Evolutionary conservation across 2,888 invertebrate species (phyloP).

Genomic region (Cartodere bifasciata): DNA sequence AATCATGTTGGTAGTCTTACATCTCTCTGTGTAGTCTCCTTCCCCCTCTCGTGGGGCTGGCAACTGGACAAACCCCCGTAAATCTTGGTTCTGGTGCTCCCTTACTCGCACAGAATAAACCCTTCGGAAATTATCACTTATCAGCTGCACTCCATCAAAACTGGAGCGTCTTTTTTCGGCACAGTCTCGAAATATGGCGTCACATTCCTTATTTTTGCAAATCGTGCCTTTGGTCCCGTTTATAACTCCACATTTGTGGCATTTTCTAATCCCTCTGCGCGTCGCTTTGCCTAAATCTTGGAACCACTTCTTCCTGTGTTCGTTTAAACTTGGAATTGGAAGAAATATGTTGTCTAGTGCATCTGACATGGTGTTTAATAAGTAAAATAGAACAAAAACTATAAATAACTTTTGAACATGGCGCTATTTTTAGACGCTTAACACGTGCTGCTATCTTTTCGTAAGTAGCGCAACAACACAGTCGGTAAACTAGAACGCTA

Average conservation of each 20-base stretch:
- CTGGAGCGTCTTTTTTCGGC: conserved; percentile 42
- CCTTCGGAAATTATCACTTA: conserved; percentile 46
- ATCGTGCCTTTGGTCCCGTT: conserved; percentile 64
- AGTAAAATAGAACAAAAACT: too few species aligned
- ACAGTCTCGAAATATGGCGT: conserved; percentile 50
- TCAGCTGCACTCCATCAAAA: conserved; percentile 51
- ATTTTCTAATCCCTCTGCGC: conserved; percentile 57
- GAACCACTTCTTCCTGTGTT: too few species aligned
- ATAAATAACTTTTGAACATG: too few species aligned
- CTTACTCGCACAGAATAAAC: conserved; percentile 57
- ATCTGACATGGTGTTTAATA: too few species aligned
- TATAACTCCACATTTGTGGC: conserved; percentile 59
- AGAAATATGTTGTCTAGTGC: too few species aligned
- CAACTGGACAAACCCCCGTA: conserved; percentile 59
- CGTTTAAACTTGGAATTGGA: too few species aligned
- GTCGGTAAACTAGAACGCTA: too few species aligned
- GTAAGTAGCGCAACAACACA: too few species aligned
- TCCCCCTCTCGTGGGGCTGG: conserved; percentile 29
- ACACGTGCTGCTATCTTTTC: too few species aligned
- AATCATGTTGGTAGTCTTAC: conserved; percentile 13
- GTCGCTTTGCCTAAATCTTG: conserved; percentile 41
- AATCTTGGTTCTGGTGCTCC: conserved; percentile 56
- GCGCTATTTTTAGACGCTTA: too few species aligned
- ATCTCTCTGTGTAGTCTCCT: conserved; percentile 21
- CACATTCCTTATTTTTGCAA: conserved; percentile 60